These are phyloP conservation scores for Polypterus senegalus DNA, from an alignment of 2,113 vertebrate genomes.

Conservation along the genomic window DNA sequence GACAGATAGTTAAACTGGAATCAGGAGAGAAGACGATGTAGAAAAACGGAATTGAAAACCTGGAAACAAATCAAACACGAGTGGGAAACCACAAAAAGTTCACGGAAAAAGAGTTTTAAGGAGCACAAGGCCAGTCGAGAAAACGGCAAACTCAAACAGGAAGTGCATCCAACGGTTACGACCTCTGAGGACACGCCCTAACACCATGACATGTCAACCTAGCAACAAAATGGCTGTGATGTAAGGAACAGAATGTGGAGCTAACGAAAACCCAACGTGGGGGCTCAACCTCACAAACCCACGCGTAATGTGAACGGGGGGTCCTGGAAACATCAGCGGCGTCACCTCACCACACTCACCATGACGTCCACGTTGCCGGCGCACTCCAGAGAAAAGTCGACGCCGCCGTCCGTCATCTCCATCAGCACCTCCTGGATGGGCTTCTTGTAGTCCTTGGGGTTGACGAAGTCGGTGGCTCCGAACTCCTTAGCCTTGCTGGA, in stretches of 20 bases:
- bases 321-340: no score
- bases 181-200: not conserved
- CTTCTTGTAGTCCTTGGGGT: slow-evolving; percentile 19
- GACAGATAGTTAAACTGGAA: no score
- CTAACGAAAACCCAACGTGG: no score
- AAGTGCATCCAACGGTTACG: not conserved
- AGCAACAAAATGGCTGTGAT: not conserved
- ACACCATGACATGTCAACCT: no score
- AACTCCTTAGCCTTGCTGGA: slow-evolving; percentile 19
- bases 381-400: slow-evolving; percentile 28
- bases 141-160: no score
- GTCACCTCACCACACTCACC: slow-evolving; percentile 12
- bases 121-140: no score
- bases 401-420: slow-evolving; percentile 19
- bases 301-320: not conserved
- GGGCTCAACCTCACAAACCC: not conserved
- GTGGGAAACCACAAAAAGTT: no score
- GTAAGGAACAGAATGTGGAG: no score
- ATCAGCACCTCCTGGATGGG: slow-evolving; percentile 23
- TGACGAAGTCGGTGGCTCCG: slow-evolving; percentile 21
- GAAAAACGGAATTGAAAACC: no score
- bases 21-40: no score
- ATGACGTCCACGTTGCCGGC: slow-evolving; percentile 19
- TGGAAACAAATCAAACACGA: no score
- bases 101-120: no score